phyloP scores from a whole-genome alignment of 2,797 vertebrate genomes.

The Ispidina lecontei region DNA sequence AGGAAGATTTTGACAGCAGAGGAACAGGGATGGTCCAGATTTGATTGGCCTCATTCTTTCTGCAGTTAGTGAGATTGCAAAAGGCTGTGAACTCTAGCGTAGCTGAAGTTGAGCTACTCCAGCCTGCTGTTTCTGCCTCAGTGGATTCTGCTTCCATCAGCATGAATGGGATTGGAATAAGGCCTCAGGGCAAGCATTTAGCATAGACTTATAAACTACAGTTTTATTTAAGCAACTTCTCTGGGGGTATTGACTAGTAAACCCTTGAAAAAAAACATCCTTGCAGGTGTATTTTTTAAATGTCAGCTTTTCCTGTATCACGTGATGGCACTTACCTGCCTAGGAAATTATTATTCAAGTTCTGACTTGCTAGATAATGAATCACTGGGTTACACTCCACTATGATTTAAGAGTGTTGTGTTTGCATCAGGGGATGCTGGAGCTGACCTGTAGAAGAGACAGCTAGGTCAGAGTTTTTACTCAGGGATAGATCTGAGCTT shows the following conservation, averaged over 20 bases:
- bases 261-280: conserved; percentile 18
- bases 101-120: conserved; percentile 9
- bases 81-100: conserved; percentile 2
- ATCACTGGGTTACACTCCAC: not conserved
- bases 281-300: not conserved
- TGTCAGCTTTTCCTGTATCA: not conserved
- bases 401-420: not conserved
- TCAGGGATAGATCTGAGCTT: not conserved
- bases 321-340: not conserved
- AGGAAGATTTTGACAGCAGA: not conserved
- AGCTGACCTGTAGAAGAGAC: not conserved
- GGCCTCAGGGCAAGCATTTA: conserved; percentile 35
- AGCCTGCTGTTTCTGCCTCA: conserved; percentile 22
- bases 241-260: conserved; percentile 16
- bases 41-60: not conserved
- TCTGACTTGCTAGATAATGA: not conserved
- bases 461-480: not conserved
- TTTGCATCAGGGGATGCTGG: not conserved
- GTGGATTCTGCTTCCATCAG: conserved; percentile 47
- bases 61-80: not conserved
- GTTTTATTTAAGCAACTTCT: conserved; percentile 49
- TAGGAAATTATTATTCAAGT: conserved; percentile 30
- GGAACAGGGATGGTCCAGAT: not conserved
- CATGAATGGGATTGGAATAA: conserved; percentile 16
- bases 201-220: conserved; percentile 15